Percentiles rank a stretch among this genome's conserved stretches.
Conservation (phyloP, 2,888 invertebrate genomes). For the Nasonia oneida region DNA sequence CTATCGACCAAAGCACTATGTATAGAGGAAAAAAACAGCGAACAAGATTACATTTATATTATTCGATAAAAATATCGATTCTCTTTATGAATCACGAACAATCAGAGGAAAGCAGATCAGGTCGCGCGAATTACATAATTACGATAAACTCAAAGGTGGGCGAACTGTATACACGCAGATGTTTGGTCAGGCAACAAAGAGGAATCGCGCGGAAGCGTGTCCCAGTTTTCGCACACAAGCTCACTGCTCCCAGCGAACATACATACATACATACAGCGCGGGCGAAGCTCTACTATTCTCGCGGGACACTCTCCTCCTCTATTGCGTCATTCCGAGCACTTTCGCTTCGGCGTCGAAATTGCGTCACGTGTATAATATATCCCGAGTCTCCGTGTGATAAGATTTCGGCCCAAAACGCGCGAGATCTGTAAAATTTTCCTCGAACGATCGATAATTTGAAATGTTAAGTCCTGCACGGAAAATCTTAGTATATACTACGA, state of each 20-base stretch:
- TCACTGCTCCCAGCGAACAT: background rate
- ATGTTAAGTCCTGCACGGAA: background rate
- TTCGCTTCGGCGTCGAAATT: background rate
- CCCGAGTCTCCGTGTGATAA: background rate
- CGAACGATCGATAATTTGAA: background rate
- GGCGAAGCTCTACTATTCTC: background rate
- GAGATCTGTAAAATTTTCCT: background rate
- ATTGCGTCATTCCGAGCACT: background rate
- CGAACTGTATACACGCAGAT: background rate
- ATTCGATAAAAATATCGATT: too few species aligned
- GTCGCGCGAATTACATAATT: background rate
- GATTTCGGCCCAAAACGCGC: background rate
- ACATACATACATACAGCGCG: background rate
- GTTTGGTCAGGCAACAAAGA: background rate
- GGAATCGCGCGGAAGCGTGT: background rate
- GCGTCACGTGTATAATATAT: background rate
- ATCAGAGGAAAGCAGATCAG: background rate
- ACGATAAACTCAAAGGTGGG: background rate
- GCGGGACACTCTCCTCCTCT: background rate
- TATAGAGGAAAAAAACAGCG: too few species aligned
- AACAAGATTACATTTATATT: too few species aligned
- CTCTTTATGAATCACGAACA: too few species aligned
- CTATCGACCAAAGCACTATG: too few species aligned
- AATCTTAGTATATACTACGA: background rate
- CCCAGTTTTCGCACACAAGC: background rate